These are phyloP conservation scores for Cryptotermes secundus DNA, from an alignment of 1,140 invertebrate genomes.

Conservation along the genomic window DNA sequence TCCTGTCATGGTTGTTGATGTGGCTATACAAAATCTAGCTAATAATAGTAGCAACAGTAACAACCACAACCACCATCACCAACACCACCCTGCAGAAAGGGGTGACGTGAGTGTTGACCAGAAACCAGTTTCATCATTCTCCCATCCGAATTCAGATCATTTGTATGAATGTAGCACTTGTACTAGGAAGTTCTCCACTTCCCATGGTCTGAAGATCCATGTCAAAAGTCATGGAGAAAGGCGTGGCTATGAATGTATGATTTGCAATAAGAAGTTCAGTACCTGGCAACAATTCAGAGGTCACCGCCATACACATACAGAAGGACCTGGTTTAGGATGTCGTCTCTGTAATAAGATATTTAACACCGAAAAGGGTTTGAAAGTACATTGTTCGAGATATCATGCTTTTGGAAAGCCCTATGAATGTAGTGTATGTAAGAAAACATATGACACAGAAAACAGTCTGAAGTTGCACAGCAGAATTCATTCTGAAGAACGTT, in stretches of 20 bases:
- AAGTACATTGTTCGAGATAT: neutral
- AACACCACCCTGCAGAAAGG: neutral
- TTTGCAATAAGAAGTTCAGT: neutral
- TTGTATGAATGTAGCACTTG: neutral
- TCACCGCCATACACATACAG: neutral
- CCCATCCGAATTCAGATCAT: neutral
- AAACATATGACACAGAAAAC: neutral
- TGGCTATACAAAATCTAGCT: neutral
- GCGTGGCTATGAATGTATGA: neutral
- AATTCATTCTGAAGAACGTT: neutral
- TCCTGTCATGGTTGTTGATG: neutral
- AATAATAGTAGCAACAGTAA: neutral
- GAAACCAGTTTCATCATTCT: neutral
- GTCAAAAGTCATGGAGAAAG: neutral
- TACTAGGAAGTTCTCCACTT: neutral
- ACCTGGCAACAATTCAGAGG: neutral
- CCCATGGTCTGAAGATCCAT: neutral
- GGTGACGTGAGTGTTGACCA: neutral
- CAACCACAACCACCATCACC: no score
- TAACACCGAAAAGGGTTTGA: neutral
- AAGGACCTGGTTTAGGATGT: neutral
- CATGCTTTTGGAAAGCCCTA: neutral
- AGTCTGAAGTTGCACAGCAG: neutral
- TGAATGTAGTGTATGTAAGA: neutral
- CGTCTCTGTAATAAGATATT: neutral